These are phyloP conservation scores for Rhinopomastus cyanomelas DNA, from an alignment of 2,113 vertebrate genomes.

Conservation along the genomic window DNA sequence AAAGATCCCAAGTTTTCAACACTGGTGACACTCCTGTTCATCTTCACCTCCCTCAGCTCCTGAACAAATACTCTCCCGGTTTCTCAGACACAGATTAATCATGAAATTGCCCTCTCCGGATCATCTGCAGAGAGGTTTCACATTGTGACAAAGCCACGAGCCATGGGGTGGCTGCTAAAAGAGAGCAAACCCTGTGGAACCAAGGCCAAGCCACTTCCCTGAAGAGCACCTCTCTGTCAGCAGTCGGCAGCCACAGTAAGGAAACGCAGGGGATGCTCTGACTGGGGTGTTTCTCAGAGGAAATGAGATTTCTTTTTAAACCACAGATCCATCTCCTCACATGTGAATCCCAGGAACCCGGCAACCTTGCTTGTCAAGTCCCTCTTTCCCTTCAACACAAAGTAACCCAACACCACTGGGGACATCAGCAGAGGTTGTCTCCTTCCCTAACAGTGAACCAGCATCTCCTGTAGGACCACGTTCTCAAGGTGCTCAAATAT, in stretches of 20 bases:
- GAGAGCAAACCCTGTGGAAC: not conserved
- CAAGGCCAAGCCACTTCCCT: not conserved
- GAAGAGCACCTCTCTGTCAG: not conserved
- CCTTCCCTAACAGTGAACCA: not conserved
- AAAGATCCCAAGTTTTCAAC: not conserved
- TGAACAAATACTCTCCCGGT: not conserved
- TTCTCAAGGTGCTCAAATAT: not conserved
- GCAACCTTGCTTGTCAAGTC: not conserved
- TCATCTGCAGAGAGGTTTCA: not conserved
- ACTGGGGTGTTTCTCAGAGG: not conserved
- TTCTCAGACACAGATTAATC: not conserved
- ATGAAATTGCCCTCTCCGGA: not conserved
- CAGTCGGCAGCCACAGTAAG: not conserved
- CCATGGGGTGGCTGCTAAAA: not conserved
- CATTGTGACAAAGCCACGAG: not conserved
- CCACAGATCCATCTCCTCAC: not conserved
- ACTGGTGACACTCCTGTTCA: slow-evolving; percentile 4
- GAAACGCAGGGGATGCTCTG: not conserved
- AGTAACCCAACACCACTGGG: not conserved
- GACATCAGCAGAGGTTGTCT: not conserved
- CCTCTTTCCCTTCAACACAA: not conserved
- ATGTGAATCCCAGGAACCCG: not conserved
- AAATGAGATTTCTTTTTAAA: not conserved
- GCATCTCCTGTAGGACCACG: not conserved
- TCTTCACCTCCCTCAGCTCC: not conserved